Conservation (phyloP, 1,140 invertebrate genomes). For the Drosophila tani region DNA sequence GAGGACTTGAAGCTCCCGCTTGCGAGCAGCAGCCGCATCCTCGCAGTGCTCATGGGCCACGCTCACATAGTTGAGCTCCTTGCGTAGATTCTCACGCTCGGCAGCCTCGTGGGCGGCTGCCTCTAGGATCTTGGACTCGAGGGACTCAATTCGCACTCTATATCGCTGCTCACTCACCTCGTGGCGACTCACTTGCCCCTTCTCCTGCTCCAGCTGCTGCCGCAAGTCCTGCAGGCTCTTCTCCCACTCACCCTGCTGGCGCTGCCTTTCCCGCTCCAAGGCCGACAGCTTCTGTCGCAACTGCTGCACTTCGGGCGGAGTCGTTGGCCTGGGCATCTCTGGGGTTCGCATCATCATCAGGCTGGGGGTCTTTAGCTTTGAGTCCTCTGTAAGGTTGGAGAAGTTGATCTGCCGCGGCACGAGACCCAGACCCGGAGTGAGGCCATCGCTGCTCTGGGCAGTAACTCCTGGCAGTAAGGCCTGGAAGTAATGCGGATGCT, state of each 20-base stretch:
- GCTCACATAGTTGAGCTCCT: conserved; percentile 59
- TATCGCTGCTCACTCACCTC: conserved; percentile 68
- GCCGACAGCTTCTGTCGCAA: conserved; percentile 41
- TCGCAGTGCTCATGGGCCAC: conserved; percentile 68
- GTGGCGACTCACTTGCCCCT: conserved; percentile 56
- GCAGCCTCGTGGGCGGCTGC: conserved; percentile 59
- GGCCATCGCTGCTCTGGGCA: conserved; percentile 52
- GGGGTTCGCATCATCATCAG: conserved; percentile 76
- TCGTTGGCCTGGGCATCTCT: conserved; percentile 49
- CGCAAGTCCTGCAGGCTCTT: conserved; percentile 39
- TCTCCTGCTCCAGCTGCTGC: conserved; percentile 45
- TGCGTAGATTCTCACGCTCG: conserved; percentile 68
- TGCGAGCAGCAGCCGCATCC: conserved; percentile 57
- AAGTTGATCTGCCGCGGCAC: conserved; percentile 83
- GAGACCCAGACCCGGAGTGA: conserved; percentile 67
- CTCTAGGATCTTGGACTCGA: conserved; percentile 64
- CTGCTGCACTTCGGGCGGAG: conserved; percentile 45
- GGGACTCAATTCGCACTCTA: conserved; percentile 43
- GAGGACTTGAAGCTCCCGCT: conserved; percentile 59
- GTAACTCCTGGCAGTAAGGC: conserved; percentile 40
- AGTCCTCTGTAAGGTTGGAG: conserved; percentile 78
- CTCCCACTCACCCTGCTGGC: conserved; percentile 47
- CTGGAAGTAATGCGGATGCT: conserved; percentile 82
- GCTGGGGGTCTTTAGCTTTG: conserved; percentile 84
- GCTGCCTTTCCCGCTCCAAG: conserved; percentile 66